phyloP scores from a whole-genome alignment of 2,888 invertebrate genomes.

The Phoronis australis region DNA sequence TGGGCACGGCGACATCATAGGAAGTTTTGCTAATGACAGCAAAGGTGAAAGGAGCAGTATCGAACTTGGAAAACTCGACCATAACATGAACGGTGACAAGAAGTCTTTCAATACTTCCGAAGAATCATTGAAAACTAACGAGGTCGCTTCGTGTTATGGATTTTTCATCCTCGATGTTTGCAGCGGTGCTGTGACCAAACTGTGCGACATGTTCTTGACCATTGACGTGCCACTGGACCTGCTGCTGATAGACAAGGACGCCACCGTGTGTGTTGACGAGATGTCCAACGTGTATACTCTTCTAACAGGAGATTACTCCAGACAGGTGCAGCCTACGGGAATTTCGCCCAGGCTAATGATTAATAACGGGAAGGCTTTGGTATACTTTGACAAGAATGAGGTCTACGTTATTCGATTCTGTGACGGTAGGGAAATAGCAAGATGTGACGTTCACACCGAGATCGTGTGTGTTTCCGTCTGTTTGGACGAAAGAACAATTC shows the following conservation, averaged over 20 bases:
- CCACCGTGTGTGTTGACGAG: constrained; percentile 37
- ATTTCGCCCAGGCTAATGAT: constrained; percentile 28
- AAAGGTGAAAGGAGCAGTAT: neutral
- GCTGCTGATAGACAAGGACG: constrained; percentile 33
- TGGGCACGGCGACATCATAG: neutral
- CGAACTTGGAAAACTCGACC: constrained; percentile 7
- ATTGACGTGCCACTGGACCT: constrained; percentile 18
- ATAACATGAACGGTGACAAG: no score
- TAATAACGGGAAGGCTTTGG: constrained; percentile 28
- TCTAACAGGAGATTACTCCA: constrained; percentile 21
- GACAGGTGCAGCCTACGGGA: constrained; percentile 19
- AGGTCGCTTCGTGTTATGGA: constrained; percentile 15
- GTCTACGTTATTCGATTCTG: constrained; percentile 27
- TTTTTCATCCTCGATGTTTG: constrained; percentile 37
- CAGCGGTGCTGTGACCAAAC: constrained; percentile 31
- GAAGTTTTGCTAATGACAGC: neutral
- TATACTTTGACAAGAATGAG: constrained; percentile 26
- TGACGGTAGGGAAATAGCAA: constrained; percentile 30
- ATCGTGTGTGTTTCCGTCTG: constrained; percentile 32
- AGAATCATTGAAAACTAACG: no score
- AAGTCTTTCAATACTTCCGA: no score
- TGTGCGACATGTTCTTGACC: constrained; percentile 36
- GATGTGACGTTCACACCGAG: constrained; percentile 37
- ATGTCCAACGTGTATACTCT: constrained; percentile 38
- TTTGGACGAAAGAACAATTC: constrained; percentile 39